phyloP scores from a whole-genome alignment of 2,888 invertebrate genomes.

The Thereva nobilitata region DNA sequence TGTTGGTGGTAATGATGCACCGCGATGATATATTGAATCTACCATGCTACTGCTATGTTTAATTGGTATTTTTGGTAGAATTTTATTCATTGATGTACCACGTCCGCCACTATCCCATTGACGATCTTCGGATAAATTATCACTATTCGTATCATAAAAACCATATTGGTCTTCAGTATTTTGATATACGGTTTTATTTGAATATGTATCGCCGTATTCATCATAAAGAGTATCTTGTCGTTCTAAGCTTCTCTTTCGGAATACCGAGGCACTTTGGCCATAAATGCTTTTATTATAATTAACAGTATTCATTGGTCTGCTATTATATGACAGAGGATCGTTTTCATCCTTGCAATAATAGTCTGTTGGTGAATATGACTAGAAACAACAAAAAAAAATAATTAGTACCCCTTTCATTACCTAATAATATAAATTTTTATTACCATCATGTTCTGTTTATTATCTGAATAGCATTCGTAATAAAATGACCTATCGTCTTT shows the following conservation, averaged over 20 bases:
- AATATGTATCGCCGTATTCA: conserved; percentile 50
- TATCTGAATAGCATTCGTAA: conserved; percentile 41
- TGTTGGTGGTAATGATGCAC: conserved; percentile 42
- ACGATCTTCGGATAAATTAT: conserved; percentile 67
- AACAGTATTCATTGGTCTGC: conserved; percentile 66
- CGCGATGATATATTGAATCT: conserved; percentile 51
- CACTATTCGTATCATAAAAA: conserved; percentile 51
- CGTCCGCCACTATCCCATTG: conserved; percentile 75
- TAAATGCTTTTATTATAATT: conserved; percentile 46
- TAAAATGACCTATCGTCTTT: conserved; percentile 64
- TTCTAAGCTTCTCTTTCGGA: conserved; percentile 75
- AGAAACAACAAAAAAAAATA: conserved; percentile 39
- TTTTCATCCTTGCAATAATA: conserved; percentile 59
- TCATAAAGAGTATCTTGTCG: conserved; percentile 79
- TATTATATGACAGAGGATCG: conserved; percentile 78
- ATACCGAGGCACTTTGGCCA: conserved; percentile 46
- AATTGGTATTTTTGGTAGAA: conserved; percentile 49
- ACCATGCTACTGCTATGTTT: conserved; percentile 49
- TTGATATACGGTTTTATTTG: conserved; percentile 47
- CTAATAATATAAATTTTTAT: conserved; percentile 4
- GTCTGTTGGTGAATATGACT: conserved; percentile 53
- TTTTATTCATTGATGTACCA: conserved; percentile 45
- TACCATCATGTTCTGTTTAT: conserved; percentile 44
- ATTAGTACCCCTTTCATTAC: neutral
- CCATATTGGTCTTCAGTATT: conserved; percentile 36